These are phyloP conservation scores for Escarpia spicata DNA, from an alignment of 2,888 invertebrate species.

Conservation along the genomic window DNA sequence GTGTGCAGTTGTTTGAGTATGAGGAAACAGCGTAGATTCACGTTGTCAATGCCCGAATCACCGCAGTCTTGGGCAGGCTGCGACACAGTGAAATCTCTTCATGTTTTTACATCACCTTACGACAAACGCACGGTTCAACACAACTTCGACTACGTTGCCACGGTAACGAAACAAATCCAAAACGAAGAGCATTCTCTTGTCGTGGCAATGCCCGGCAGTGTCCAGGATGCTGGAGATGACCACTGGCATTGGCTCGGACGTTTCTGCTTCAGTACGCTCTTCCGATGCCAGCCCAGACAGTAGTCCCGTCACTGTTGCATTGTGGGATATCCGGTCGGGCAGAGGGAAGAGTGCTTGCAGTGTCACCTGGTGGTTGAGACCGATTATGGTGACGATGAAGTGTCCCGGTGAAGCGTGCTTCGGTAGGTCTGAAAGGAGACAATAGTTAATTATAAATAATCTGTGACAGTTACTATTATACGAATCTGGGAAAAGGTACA, in stretches of 20 bases:
- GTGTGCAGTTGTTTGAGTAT: no score
- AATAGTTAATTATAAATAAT: background rate
- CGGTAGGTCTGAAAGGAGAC: background rate
- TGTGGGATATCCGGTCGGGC: background rate
- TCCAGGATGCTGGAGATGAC: background rate
- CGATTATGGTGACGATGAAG: background rate
- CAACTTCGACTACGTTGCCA: background rate
- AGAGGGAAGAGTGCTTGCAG: background rate
- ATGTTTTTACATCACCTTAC: background rate
- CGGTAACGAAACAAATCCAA: conserved; percentile 12
- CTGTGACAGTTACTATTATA: no score
- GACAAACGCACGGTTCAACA: background rate
- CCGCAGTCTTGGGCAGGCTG: background rate
- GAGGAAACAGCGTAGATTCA: no score
- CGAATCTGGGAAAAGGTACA: no score
- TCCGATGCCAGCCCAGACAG: background rate
- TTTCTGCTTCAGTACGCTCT: background rate
- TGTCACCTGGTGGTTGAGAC: background rate
- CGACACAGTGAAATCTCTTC: background rate
- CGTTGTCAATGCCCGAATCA: background rate
- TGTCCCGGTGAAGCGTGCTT: background rate
- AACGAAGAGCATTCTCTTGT: conserved; percentile 9
- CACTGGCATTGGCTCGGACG: background rate
- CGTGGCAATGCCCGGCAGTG: background rate
- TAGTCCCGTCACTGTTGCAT: background rate